Evolutionary conservation across 2,797 vertebrate genomes (phyloP), one percentile per base, ranked within the genome.

Genomic region (Remorina albescens): DNA sequence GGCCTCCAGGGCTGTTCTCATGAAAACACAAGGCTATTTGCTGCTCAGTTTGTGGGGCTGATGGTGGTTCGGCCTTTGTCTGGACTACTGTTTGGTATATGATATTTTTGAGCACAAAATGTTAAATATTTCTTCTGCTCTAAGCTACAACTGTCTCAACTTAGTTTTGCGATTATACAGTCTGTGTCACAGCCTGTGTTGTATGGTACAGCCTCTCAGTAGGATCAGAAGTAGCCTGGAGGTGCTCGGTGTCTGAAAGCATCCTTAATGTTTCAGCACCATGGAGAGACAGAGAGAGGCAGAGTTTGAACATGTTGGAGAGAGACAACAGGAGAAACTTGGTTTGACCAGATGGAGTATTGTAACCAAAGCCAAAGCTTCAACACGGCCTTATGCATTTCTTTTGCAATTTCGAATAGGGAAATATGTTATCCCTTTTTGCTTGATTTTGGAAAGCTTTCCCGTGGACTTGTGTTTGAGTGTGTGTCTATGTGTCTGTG

Each of bases 401-500:
- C n/a, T 19, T 28, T 39, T n/a, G n/a, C 8, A 32, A 15, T 26
- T 60, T 63, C 36, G 8, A 34, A 55, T 77, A 53, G 34, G 25
- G 19, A 32, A n/a, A 6, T 72, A 16, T 73, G 25, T 64, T 39
- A 36, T 69, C 30, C 65, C 53, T 28, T 60, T 74, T 53, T 67
- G 46, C 47, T 63, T 82, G 8, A 65, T 57, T 75, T 77, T 62
- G 56, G 62, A 63, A 70, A 41, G 49, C 74, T 81, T 81, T 80
- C 74, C 65, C 28, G 72, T 81, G 82, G 80, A 86, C 81, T 85
- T 82, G 86, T 80, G 83, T 89, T 74, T 84, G 80, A 77, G 76
- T 87, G 83, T 81, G 76, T 55, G 85, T 89, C 87, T 89, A 57
- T 76, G 70, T 26, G 89, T 92, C 76, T 85, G 66, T 90, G 90